These are phyloP conservation scores for Stigmatopora argus DNA, from an alignment of 2,113 vertebrate species.

Conservation along the genomic window DNA sequence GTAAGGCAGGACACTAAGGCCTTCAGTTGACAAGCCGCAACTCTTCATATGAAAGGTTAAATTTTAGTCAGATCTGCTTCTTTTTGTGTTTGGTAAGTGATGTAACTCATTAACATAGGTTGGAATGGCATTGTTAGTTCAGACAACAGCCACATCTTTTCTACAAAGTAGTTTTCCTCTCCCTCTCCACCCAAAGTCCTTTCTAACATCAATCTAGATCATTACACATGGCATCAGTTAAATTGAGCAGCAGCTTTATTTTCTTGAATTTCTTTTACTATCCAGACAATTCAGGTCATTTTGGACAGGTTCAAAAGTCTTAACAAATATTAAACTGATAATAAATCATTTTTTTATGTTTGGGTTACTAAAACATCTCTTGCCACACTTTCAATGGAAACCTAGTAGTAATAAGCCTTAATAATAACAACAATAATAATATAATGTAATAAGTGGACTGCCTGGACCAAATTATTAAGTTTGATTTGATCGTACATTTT, in stretches of 20 bases:
- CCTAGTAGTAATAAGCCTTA: too few species aligned
- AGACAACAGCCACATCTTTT: too few species aligned
- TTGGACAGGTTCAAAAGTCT: not conserved
- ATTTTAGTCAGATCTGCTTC: too few species aligned
- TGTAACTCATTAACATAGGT: too few species aligned
- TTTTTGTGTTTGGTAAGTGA: too few species aligned
- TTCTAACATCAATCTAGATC: not conserved
- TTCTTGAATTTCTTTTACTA: not conserved
- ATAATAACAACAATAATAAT: not conserved
- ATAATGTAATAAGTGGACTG: not conserved
- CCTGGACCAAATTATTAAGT: not conserved
- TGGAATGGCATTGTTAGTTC: too few species aligned
- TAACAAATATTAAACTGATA: too few species aligned
- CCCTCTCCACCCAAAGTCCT: not conserved
- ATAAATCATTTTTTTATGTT: not conserved
- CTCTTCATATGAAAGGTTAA: too few species aligned
- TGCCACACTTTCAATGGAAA: not conserved
- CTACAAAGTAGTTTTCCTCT: too few species aligned
- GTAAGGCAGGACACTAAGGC: too few species aligned
- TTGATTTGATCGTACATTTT: not conserved
- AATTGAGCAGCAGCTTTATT: not conserved
- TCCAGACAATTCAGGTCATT: not conserved
- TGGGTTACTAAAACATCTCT: not conserved
- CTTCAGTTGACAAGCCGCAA: too few species aligned
- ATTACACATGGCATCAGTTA: not conserved